phyloP scores from a whole-genome alignment of 2,113 vertebrate species.

The Antechinus stuartii region DNA sequence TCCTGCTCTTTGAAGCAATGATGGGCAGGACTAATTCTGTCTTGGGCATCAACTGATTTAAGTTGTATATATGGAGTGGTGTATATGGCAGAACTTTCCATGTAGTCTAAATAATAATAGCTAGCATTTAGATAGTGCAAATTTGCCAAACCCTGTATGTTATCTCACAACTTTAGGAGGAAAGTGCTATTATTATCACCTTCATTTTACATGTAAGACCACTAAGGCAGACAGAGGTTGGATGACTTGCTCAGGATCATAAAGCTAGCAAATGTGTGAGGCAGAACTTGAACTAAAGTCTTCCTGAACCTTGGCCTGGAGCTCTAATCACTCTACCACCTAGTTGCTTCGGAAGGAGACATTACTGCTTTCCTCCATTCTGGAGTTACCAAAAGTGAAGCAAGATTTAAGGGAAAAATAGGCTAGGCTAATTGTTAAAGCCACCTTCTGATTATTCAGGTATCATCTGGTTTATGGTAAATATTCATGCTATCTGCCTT shows the following conservation, averaged over 20 bases:
- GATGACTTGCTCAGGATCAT: neutral
- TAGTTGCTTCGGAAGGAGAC: neutral
- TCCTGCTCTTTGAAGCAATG: slow-evolving; percentile 4
- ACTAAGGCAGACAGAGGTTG: neutral
- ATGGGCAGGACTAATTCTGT: neutral
- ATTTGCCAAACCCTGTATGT: neutral
- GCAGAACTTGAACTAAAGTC: neutral
- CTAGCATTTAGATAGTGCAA: too few relatives aligned
- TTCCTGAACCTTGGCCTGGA: neutral
- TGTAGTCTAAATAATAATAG: too few relatives aligned
- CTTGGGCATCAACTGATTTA: neutral
- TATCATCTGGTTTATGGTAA: neutral
- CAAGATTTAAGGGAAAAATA: neutral
- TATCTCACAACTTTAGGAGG: neutral
- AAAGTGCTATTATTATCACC: too few relatives aligned
- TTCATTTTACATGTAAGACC: neutral
- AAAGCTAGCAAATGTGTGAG: neutral
- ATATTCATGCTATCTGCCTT: neutral
- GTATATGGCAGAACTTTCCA: too few relatives aligned
- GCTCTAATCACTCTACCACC: neutral
- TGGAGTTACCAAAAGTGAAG: slow-evolving; percentile 10
- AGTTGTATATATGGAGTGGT: too few relatives aligned
- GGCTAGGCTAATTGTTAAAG: neutral
- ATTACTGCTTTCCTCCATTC: neutral
- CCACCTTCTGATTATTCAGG: slow-evolving; percentile 3